Evolutionary conservation across 2,888 invertebrate species (phyloP), one percentile per base, ranked within the genome.

Genomic region (Synanthedon andrenaeformis): DNA sequence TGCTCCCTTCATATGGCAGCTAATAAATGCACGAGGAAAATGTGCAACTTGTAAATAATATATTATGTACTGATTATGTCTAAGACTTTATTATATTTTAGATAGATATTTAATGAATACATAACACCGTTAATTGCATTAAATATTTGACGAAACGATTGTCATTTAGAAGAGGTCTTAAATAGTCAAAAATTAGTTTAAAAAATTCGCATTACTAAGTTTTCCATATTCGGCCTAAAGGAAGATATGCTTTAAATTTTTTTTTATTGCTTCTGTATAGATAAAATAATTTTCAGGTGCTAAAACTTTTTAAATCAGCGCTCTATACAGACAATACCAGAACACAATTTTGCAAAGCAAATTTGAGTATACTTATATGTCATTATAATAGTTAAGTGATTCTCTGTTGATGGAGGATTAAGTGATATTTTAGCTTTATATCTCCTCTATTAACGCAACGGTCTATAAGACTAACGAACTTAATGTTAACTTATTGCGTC

Each of bases 371-470:
- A 64, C 60, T 28, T 35, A 19, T 45, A 45, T 62, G 74, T 74
- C 66, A 74, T 72, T 76, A 70, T 75, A 72, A 64, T 66, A 62
- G 69, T 65, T 63, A 66, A 66, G 63, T 63, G 66, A 79, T 82
- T 82, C 82, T 86, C 82, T 76, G 56, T 64, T 62, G 68, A 23
- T 63, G 68, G 81, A 79, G 82, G 72, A 78, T 77, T 72, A 66
- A 68, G 86, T 86, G 86, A 86, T 86, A 86, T 81, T 78, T 82
- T 78, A 85, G 86, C 86, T 86, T 86, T 86, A 86, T 80, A 72
- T 85, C 85, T 82, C 80, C 76, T 72, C 64, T 72, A 70, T 69
- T 60, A 64, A 63, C 62, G 69, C 68, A 63, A 59, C 58, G 78
- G 82, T 83, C 84, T 84, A 61, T 66, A 64, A 85, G 84, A 76